Evolutionary conservation across 2,888 invertebrate genomes (phyloP), one percentile per base, ranked within the genome.

Genomic region (Halictus quadricinctus): DNA sequence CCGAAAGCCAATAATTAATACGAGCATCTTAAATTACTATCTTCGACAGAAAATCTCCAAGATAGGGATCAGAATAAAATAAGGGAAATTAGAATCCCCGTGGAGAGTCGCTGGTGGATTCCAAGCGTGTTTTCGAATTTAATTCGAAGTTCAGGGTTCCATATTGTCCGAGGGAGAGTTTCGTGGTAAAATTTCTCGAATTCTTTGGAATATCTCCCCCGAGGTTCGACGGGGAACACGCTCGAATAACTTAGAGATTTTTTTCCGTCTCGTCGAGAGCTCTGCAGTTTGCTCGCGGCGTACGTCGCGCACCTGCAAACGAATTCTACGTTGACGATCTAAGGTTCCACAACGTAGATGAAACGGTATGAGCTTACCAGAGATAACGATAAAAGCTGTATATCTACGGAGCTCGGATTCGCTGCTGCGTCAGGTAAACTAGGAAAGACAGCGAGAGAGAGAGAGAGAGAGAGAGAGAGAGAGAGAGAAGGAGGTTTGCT

Each of bases 311-410:
- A 85, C 85, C 82, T 85, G 85, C 75, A 50, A 70, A 72, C 66
- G 72, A 80, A 69, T 76, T 70, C 70, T 54, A 36, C 73, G 54
- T 36, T 76, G 29, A 46, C 54, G 58, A 21, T 76, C 43, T 80
- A 70, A 69, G 50, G 79, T 86, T 81, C 64, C 81, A 25, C 66
- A 15, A 25, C 66, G 70, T 70, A 76, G 82, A 88, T 77, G 80
- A 70, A 70, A 74, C 25, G 80, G 69, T 85, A 80, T 85, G 77
- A 48, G 58, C 74, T 88, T 87, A 80, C 81, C 29, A 50, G 29
- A 46, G 87, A 89, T 87, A 88, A 79, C 75, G 89, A 88, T 87
- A 81, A 79, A 76, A 80, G 70, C 72, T 21, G 21, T 43, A 21
- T 50, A 54, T 72, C 18, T 12, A 21, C 29, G 50, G 25, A 15